Evolutionary conservation across 2,797 vertebrate species (phyloP), one percentile per base, ranked within the genome.

Genomic region (Oreortyx pictus): DNA sequence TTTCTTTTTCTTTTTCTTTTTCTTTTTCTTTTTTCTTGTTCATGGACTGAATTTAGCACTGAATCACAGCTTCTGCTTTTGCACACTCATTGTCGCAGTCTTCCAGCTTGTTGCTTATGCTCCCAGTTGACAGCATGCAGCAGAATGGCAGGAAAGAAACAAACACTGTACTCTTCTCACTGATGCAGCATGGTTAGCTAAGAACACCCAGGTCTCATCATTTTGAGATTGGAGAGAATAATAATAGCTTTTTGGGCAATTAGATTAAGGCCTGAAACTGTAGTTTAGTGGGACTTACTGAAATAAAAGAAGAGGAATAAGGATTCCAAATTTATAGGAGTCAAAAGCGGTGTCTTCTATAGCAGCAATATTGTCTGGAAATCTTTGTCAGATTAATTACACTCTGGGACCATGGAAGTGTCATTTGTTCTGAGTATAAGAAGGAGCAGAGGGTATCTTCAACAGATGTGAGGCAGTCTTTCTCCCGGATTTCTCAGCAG

Each of bases 231-330:
- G 74, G 24, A 12, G 4, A 57, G 3, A 39, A 9, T 61, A 64
- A 81, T 15, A 59, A 46, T 52, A 52, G 2, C 2, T 19, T 79
- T 73, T n/a, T 67, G 29, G 22, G 9, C 2, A 79, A 7, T 37
- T 6, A 1, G 4, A 2, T 6, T 43, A 65, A 72, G 22, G 6
- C 8, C 12, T 46, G 2, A 37, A 41, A 65, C 3, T 44, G 5
- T 5, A 83, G 1, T 56, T 88, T 41, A 49, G 17, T 47, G 52
- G 18, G 22, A 52, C 8, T 47, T 29, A 24, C 9, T 35, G 35
- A 47, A 86, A 44, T 19, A 37, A 50, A 50, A 47, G 52, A 43
- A 54, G 11, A 56, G 3, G 8, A 37, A 52, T 41, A 7, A 88
- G 4, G 8, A 66, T 83, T 61, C 14, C 19, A 29, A 41, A 82